Conservation (phyloP, 1,140 invertebrate species). For the Lethrus apterus region DNA sequence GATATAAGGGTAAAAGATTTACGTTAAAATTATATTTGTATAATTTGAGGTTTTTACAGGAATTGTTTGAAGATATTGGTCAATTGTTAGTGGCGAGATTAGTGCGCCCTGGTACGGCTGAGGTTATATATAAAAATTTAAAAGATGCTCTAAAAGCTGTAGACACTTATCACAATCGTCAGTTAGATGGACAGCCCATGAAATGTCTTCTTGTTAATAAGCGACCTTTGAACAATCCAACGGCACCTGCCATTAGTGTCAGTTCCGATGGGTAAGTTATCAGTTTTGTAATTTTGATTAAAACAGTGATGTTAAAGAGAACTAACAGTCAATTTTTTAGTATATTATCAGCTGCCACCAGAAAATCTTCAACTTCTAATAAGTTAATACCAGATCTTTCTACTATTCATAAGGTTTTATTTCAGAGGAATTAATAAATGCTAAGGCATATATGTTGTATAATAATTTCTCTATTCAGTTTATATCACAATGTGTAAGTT, state of each 20-base stretch:
- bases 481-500: too few relatives aligned
- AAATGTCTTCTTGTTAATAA: constrained; percentile 71
- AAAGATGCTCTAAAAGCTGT: constrained; percentile 83
- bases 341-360: constrained; percentile 10
- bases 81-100: constrained; percentile 73
- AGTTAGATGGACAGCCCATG: constrained; percentile 80
- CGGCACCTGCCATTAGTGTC: constrained; percentile 41
- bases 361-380: constrained; percentile 18
- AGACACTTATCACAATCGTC: constrained; percentile 85
- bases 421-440: constrained; percentile 37
- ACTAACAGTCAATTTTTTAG: constrained; percentile 6
- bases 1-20: constrained; percentile 65
- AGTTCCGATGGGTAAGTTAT: constrained; percentile 27
- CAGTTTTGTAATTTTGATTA: constrained; percentile 14
- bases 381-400: constrained; percentile 38
- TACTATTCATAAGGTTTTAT: constrained; percentile 41
- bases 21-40: neutral
- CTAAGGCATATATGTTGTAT: too few relatives aligned
- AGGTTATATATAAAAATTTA: constrained; percentile 79
- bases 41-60: too few relatives aligned
- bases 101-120: constrained; percentile 77
- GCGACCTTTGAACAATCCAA: constrained; percentile 53
- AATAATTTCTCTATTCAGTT: too few relatives aligned
- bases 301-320: constrained; percentile 7
- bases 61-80: constrained; percentile 88